Percentiles rank a stretch among this genome's conserved stretches.
phyloP scores from a whole-genome alignment of 2,888 invertebrate genomes.

The Neocrepidodera transversa region DNA sequence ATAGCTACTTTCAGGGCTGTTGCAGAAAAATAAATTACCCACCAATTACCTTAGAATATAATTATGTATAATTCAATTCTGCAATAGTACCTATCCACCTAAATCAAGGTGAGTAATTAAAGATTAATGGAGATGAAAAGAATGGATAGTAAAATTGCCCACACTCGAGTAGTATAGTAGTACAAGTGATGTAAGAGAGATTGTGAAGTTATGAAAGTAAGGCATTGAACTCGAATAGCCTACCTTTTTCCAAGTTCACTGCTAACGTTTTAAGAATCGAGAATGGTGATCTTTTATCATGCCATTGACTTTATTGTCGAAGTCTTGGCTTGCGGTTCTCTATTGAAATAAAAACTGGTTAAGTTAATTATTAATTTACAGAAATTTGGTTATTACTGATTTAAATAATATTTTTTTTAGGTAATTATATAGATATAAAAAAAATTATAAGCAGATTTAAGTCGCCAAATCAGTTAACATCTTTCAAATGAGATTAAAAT shows the following conservation, averaged over 20 bases:
- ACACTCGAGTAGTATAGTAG: constrained; percentile 47
- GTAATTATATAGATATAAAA: too few relatives aligned
- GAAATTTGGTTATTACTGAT: neutral
- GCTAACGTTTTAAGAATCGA: constrained; percentile 30
- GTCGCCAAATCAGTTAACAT: too few relatives aligned
- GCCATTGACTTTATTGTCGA: neutral
- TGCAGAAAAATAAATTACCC: too few relatives aligned
- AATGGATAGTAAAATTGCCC: constrained; percentile 42
- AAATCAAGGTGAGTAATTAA: constrained; percentile 4
- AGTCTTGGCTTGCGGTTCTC: neutral
- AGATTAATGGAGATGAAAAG: constrained; percentile 17
- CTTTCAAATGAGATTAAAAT: too few relatives aligned
- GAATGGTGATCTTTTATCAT: neutral
- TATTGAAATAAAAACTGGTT: neutral
- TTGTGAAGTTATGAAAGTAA: constrained; percentile 60
- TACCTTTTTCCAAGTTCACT: constrained; percentile 60
- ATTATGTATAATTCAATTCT: neutral
- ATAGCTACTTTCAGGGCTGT: too few relatives aligned
- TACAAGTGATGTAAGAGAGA: constrained; percentile 60
- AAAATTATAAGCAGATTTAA: too few relatives aligned
- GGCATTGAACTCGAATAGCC: constrained; percentile 60
- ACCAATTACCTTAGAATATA: too few relatives aligned
- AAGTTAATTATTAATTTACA: neutral
- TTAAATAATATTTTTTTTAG: neutral
- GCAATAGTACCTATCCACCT: neutral